Evolutionary conservation across 2,888 invertebrate species (phyloP), one percentile per base, ranked within the genome.

Genomic region (Mystacides longicornis): DNA sequence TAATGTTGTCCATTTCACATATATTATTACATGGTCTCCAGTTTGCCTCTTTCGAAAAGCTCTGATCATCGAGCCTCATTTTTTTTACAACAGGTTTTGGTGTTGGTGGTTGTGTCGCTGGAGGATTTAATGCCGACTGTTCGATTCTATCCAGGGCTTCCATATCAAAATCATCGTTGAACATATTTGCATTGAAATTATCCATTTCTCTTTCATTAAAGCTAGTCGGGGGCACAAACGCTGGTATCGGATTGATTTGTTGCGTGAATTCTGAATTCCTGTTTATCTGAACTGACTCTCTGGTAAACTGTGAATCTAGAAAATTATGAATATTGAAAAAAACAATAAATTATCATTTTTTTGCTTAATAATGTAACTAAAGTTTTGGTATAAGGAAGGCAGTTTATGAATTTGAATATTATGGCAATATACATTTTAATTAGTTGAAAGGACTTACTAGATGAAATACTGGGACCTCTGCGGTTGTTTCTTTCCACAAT

Each of bases 401-500:
- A n/a, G n/a, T n/a, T n/a, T n/a, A n/a, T n/a, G n/a, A n/a, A n/a
- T n/a, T n/a, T n/a, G n/a, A n/a, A n/a, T n/a, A n/a, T n/a, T n/a
- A n/a, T n/a, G n/a, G n/a, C n/a, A n/a, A n/a, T n/a, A n/a, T n/a
- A n/a, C n/a, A n/a, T n/a, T n/a, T n/a, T n/a, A n/a, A n/a, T n/a
- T n/a, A n/a, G n/a, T n/a, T n/a, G n/a, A n/a, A n/a, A n/a, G n/a
- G n/a, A n/a, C n/a, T n/a, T n/a, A n/a, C n/a, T n/a, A n/a, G n/a
- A n/a, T n/a, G n/a, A n/a, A n/a, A n/a, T n/a, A n/a, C 27, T 11
- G 11, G 27, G 11, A 11, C 11, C 11, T 42, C 22, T 21, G 14
- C 16, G 3, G 1, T 23, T 18, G 37, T 51, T 48, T 16, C 81
- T 59, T n/a, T 78, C 74, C 65, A 87, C 67, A 59, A 75, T 77